These are phyloP conservation scores for Cydia strobilella DNA, from an alignment of 1,140 invertebrate genomes.

Conservation along the genomic window DNA sequence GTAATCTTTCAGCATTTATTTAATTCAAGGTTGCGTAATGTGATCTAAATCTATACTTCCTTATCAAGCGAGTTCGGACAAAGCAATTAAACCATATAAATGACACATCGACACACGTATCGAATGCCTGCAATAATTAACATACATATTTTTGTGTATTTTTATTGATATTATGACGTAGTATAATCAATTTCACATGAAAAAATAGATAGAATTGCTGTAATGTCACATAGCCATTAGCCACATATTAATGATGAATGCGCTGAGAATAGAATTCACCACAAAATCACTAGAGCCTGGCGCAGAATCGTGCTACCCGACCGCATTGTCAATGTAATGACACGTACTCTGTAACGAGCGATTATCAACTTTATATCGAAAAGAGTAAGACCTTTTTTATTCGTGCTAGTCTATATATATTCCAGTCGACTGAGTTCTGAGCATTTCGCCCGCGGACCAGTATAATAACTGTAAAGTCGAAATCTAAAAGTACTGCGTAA, in stretches of 20 bases:
- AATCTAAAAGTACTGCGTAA: not conserved
- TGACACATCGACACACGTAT: not conserved
- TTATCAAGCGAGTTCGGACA: not conserved
- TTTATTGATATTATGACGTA: no score
- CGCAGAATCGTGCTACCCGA: conserved; percentile 45
- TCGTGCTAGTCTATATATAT: not conserved
- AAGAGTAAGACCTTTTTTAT: not conserved
- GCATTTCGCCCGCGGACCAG: no score
- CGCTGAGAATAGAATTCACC: conserved; percentile 35
- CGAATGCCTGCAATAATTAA: no score
- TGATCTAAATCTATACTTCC: not conserved
- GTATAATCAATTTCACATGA: no score
- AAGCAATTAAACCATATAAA: not conserved
- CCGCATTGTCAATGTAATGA: conserved; percentile 41
- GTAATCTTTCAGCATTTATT: not conserved
- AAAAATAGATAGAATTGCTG: no score
- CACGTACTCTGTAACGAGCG: not conserved
- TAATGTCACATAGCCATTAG: no score
- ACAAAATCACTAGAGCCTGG: conserved; percentile 48
- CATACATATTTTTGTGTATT: no score
- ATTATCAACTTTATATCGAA: not conserved
- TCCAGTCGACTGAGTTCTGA: no score
- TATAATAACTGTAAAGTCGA: no score
- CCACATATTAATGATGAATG: not conserved
- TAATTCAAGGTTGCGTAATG: not conserved